Percentiles rank a stretch among this genome's conserved stretches.
These are phyloP conservation scores for Lordiphosa fenestrarum DNA, from an alignment of 2,888 invertebrate genomes.

Conservation along the genomic window DNA sequence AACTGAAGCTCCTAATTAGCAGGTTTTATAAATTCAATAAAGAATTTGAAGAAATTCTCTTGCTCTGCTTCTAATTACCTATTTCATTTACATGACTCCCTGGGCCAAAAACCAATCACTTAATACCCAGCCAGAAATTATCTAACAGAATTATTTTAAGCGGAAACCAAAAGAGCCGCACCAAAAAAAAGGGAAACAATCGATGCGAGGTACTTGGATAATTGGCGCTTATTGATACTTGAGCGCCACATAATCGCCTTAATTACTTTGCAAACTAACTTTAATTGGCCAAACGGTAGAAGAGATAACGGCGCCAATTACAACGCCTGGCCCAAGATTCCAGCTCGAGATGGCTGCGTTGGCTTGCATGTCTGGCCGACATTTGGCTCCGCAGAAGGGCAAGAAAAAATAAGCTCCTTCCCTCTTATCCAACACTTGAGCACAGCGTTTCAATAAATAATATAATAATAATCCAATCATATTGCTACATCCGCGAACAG, in stretches of 20 bases:
- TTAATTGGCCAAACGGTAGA: constrained; percentile 61
- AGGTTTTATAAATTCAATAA: too few species aligned
- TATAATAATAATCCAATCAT: constrained; percentile 79
- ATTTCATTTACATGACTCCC: constrained; percentile 28
- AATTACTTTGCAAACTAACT: constrained; percentile 71
- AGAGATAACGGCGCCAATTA: constrained; percentile 65
- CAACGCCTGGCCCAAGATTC: constrained; percentile 31
- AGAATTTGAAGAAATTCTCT: too few species aligned
- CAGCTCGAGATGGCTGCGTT: constrained; percentile 18
- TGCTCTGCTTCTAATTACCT: constrained; percentile 11
- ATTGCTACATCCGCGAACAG: constrained; percentile 69
- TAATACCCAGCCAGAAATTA: constrained; percentile 29
- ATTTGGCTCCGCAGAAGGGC: constrained; percentile 25
- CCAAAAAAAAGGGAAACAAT: constrained; percentile 30
- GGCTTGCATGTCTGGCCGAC: constrained; percentile 62
- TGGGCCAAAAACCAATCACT: constrained; percentile 42
- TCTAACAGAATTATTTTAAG: constrained; percentile 32
- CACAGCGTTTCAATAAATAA: constrained; percentile 73
- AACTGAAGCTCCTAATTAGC: too few species aligned
- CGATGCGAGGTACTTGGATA: constrained; percentile 48
- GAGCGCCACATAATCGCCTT: constrained; percentile 72
- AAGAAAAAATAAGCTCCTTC: constrained; percentile 10
- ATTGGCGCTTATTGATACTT: constrained; percentile 71
- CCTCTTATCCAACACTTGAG: constrained; percentile 29
- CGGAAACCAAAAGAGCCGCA: constrained; percentile 29